Percentiles rank a stretch among this genome's conserved stretches.
Conservation (phyloP, 2,888 invertebrate species). For the Campoplex nolae region DNA sequence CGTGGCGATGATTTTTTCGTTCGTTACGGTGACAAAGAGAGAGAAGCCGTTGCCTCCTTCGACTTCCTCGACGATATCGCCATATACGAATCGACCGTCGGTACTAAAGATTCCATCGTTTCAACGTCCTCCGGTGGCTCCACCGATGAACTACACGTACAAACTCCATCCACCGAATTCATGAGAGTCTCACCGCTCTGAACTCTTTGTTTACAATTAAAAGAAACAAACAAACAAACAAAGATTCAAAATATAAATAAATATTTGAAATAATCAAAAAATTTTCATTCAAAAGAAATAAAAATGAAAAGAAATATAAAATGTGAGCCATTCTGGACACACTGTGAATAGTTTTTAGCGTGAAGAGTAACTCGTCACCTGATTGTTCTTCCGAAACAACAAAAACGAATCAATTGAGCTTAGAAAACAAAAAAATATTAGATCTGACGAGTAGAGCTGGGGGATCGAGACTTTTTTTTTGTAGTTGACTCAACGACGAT, state of each 20-base stretch:
- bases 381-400: slow-evolving; percentile 45
- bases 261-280: background rate
- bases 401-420: slow-evolving; percentile 66
- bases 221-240: slow-evolving; percentile 13
- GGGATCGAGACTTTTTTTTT: slow-evolving; percentile 25
- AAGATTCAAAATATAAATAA: background rate
- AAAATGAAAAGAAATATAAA: slow-evolving; percentile 16
- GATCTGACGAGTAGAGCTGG: slow-evolving; percentile 52
- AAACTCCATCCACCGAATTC: slow-evolving; percentile 71
- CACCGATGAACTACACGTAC: slow-evolving; percentile 67
- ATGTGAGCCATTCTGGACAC: slow-evolving; percentile 10
- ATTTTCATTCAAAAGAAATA: background rate
- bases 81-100: slow-evolving; percentile 77
- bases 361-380: slow-evolving; percentile 26
- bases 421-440: slow-evolving; percentile 55
- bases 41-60: slow-evolving; percentile 91
- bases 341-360: slow-evolving; percentile 66
- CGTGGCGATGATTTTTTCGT: slow-evolving; percentile 92
- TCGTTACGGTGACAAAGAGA: slow-evolving; percentile 91
- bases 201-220: slow-evolving; percentile 1
- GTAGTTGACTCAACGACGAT: background rate
- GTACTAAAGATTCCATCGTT: slow-evolving; percentile 36
- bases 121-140: slow-evolving; percentile 69
- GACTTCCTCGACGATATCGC: slow-evolving; percentile 91
- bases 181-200: slow-evolving; percentile 80